These are phyloP conservation scores for Bubo scandiacus DNA, from an alignment of 2,113 vertebrate genomes.

Conservation along the genomic window DNA sequence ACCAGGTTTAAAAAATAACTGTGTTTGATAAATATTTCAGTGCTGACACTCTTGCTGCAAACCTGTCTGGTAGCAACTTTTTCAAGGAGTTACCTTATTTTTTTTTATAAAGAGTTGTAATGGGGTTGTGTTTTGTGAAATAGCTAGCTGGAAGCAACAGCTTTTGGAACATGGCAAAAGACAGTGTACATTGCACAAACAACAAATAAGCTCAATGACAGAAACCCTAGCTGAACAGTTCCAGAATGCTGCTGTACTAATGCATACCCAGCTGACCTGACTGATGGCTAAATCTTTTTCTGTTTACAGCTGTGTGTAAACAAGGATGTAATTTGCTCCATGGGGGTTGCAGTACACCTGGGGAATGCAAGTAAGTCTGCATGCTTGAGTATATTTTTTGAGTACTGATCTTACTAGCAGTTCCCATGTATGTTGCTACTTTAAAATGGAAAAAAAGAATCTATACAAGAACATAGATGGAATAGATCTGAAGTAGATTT, in stretches of 20 bases:
- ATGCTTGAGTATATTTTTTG: neutral
- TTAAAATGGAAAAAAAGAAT: neutral
- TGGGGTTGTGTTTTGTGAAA: neutral
- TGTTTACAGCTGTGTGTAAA: slow-evolving; percentile 88
- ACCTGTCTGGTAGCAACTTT: neutral
- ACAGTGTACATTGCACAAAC: neutral
- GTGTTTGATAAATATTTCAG: neutral
- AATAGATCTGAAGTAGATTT: neutral
- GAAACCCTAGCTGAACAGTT: neutral
- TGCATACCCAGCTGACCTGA: neutral
- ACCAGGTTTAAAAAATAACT: neutral
- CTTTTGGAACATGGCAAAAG: neutral
- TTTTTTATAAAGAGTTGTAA: neutral
- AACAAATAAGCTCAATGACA: neutral
- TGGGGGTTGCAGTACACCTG: slow-evolving; percentile 82
- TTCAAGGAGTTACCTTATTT: neutral
- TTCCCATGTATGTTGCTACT: neutral
- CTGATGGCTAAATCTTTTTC: neutral
- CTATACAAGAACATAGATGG: neutral
- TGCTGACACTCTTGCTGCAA: neutral
- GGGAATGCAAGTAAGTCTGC: slow-evolving; percentile 90
- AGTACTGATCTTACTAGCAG: neutral
- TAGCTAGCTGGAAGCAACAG: neutral
- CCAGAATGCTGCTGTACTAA: neutral
- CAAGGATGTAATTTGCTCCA: slow-evolving; percentile 90